Conservation (phyloP, 2,797 vertebrate genomes). For the Acipenser oxyrinchus region DNA sequence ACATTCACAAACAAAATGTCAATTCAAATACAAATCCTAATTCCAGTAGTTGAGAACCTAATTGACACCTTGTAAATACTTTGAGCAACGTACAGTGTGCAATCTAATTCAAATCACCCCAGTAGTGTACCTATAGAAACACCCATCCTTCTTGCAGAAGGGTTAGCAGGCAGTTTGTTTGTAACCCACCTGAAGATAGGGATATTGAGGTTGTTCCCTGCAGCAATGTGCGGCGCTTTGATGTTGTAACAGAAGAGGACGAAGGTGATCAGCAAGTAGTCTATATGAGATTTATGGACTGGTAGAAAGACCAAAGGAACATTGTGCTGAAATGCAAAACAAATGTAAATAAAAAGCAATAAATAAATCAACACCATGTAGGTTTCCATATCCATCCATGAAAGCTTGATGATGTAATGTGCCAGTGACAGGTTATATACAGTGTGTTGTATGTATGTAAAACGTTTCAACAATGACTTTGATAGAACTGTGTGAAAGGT, state of each 20-base stretch:
- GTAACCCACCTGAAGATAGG: conserved; percentile 88
- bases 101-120: no score
- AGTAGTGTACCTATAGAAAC: no score
- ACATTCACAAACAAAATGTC: neutral
- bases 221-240: conserved; percentile 96
- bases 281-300: conserved; percentile 96
- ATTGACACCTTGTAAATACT: no score
- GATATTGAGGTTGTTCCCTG: conserved; percentile 95
- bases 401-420: no score
- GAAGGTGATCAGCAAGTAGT: conserved; percentile 94
- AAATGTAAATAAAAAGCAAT: neutral
- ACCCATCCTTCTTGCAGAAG: no score
- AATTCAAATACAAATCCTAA: neutral
- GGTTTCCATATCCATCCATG: no score
- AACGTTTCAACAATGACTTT: no score
- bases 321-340: conserved; percentile 57
- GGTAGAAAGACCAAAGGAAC: conserved; percentile 90
- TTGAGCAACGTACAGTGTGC: neutral
- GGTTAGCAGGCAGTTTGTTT: neutral
- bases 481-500: no score
- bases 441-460: no score
- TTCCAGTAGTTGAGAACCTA: no score
- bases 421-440: no score
- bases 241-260: conserved; percentile 98
- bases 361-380: no score